Percentiles rank a stretch among this genome's conserved stretches.
Evolutionary conservation across 2,888 invertebrate genomes (phyloP).

Genomic region (Leptura quadrifasciata): DNA sequence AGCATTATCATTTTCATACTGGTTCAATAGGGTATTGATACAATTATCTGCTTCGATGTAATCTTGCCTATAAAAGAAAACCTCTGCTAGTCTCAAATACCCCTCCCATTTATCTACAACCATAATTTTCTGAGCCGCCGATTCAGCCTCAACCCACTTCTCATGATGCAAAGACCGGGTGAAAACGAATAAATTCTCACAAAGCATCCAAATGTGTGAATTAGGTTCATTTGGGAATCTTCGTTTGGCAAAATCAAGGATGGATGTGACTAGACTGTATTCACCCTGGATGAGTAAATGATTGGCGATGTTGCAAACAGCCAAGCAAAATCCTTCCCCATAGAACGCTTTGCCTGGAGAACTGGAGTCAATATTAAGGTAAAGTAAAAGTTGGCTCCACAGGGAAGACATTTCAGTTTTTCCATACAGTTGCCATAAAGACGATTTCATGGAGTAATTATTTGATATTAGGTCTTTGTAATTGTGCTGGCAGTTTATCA

Average conservation of each 20-base stretch:
- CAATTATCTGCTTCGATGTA: conserved; percentile 70
- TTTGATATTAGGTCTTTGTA: conserved; percentile 88
- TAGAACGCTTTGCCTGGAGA: conserved; percentile 73
- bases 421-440: conserved; percentile 92
- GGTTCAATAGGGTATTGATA: conserved; percentile 76
- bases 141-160: conserved; percentile 83
- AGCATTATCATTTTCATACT: conserved; percentile 76
- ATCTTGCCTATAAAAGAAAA: conserved; percentile 77
- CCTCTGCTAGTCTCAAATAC: conserved; percentile 77
- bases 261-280: conserved; percentile 76
- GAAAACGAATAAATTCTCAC: conserved; percentile 77
- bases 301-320: conserved; percentile 81
- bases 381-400: conserved; percentile 86
- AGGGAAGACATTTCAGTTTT: conserved; percentile 89
- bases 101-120: conserved; percentile 82
- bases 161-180: conserved; percentile 73
- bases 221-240: conserved; percentile 79
- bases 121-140: conserved; percentile 81
- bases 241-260: conserved; percentile 79
- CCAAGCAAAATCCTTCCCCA: conserved; percentile 82
- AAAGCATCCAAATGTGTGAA: conserved; percentile 81
- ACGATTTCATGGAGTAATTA: conserved; percentile 87
- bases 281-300: conserved; percentile 76
- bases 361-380: conserved; percentile 82
- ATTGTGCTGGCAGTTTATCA: conserved; percentile 89